phyloP scores from a whole-genome alignment of 2,888 invertebrate genomes.

The Dicyrtomina minuta region DNA sequence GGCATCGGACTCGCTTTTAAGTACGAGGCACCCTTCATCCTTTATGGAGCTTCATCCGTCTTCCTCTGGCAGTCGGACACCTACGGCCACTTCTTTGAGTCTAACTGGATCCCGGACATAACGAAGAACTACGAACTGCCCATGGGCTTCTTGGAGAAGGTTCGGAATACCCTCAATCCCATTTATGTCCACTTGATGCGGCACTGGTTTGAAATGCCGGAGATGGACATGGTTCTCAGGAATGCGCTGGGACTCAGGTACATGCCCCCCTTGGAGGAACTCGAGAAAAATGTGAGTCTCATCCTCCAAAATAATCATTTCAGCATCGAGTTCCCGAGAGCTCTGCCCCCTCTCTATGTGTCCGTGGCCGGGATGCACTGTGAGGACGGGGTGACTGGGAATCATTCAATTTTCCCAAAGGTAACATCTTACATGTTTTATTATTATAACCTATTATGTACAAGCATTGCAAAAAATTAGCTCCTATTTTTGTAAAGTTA shows the following conservation, averaged over 20 bases:
- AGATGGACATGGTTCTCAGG: conserved; percentile 35
- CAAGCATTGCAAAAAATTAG: too few species aligned
- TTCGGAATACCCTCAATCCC: conserved; percentile 23
- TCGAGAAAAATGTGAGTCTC: conserved; percentile 40
- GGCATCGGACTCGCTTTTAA: conserved; percentile 34
- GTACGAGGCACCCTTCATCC: conserved; percentile 31
- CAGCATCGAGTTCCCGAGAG: conserved; percentile 45
- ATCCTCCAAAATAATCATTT: conserved; percentile 44
- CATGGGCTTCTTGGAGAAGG: conserved; percentile 13
- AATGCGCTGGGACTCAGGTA: conserved; percentile 32
- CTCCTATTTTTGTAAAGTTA: too few species aligned
- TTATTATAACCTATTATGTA: background rate
- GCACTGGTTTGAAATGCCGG: conserved; percentile 38
- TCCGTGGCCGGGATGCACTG: conserved; percentile 46
- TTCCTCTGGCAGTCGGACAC: conserved; percentile 31
- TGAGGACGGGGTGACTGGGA: conserved; percentile 23
- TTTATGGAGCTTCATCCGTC: conserved; percentile 29
- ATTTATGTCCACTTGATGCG: conserved; percentile 25
- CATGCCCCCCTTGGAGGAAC: conserved; percentile 41
- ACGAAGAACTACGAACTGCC: background rate
- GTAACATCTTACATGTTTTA: background rate
- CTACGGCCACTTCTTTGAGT: conserved; percentile 33
- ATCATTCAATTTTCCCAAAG: background rate
- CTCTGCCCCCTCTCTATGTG: conserved; percentile 44
- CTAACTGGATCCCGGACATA: conserved; percentile 38